phyloP scores from a whole-genome alignment of 2,113 vertebrate species.

The Platichthys flesus region DNA sequence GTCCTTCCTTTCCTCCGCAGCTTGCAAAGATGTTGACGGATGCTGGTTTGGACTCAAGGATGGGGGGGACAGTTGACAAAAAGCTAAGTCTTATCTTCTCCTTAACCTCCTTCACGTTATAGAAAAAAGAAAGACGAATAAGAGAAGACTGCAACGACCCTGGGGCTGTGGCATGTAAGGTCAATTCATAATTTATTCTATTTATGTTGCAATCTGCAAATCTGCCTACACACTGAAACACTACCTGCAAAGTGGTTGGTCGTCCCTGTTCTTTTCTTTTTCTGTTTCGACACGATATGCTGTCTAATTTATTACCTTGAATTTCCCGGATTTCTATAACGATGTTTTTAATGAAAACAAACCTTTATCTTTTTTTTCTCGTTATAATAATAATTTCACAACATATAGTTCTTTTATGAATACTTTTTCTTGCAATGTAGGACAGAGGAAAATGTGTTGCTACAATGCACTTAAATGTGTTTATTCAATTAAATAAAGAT shows the following conservation, averaged over 20 bases:
- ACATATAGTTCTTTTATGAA: too few relatives aligned
- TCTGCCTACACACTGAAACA: too few relatives aligned
- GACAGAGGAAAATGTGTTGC: not conserved
- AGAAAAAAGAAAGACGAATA: slow-evolving; percentile 1
- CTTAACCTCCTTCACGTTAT: slow-evolving; percentile 17
- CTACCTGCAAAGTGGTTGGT: too few relatives aligned
- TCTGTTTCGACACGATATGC: too few relatives aligned
- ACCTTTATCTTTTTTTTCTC: not conserved
- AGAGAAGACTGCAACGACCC: slow-evolving; percentile 1
- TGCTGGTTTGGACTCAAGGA: slow-evolving; percentile 44
- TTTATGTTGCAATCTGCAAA: slow-evolving; percentile 1
- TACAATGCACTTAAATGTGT: not conserved
- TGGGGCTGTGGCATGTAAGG: not conserved
- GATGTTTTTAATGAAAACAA: not conserved
- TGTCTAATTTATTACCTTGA: not conserved
- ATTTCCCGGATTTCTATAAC: not conserved
- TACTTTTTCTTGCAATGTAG: too few relatives aligned
- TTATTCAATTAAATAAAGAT: not conserved
- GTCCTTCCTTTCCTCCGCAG: slow-evolving; percentile 66
- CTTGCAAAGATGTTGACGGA: slow-evolving; percentile 71
- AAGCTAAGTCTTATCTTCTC: slow-evolving; percentile 39
- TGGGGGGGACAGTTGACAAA: slow-evolving; percentile 28
- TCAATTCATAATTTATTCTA: not conserved
- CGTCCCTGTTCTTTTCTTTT: too few relatives aligned
- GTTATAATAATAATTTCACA: not conserved